Conservation (phyloP, 2,888 invertebrate species). For the Lasioglossum marginatum region DNA sequence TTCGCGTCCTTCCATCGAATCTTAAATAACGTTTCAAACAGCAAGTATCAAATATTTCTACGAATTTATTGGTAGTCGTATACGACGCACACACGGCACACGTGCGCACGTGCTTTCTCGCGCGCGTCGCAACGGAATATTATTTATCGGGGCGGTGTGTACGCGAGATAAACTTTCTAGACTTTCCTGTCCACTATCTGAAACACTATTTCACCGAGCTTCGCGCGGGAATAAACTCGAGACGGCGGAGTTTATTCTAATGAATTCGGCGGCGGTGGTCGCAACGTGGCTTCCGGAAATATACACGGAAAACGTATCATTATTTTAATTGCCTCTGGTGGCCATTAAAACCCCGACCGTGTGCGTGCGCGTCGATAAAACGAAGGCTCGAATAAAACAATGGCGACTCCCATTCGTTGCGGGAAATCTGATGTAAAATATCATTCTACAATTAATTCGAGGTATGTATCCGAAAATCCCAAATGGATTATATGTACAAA, state of each 20-base stretch:
- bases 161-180: slow-evolving; percentile 58
- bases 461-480: neutral
- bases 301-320: slow-evolving; percentile 18
- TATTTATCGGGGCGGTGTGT: slow-evolving; percentile 37
- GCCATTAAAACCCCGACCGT: neutral
- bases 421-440: slow-evolving; percentile 13
- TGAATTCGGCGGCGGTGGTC: slow-evolving; percentile 38
- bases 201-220: slow-evolving; percentile 48
- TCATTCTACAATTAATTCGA: neutral
- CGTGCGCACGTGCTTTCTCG: neutral
- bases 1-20: neutral
- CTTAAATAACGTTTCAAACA: slow-evolving; percentile 34
- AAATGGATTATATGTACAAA: too few species aligned
- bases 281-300: slow-evolving; percentile 24
- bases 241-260: slow-evolving; percentile 52
- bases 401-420: neutral
- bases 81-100: neutral
- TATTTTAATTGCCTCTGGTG: slow-evolving; percentile 36
- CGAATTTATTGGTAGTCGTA: slow-evolving; percentile 38
- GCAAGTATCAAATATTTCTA: slow-evolving; percentile 42
- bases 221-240: slow-evolving; percentile 41
- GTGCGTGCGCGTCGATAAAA: slow-evolving; percentile 9
- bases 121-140: slow-evolving; percentile 49
- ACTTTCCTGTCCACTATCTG: slow-evolving; percentile 56
- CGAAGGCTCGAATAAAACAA: slow-evolving; percentile 17